These are phyloP conservation scores for Oryctolagus cuniculus DNA, from an alignment of 2,113 vertebrate genomes.

Conservation along the genomic window mOryCun1.1 NC_091438.1:146875001-146875500, in stretches of 20 bases:
- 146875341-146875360: not conserved
- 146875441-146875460: not conserved
- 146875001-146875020: fast-evolving
- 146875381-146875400: not conserved
- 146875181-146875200: not conserved
- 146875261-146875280: not conserved
- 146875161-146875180: slow-evolving; percentile 11
- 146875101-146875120: not conserved
- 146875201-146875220: not conserved
- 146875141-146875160: not conserved
- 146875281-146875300: not conserved
- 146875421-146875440: not conserved
- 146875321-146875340: not conserved
- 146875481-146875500: not conserved
- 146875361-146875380: not conserved
- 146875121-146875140: not conserved
- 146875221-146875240: not conserved
- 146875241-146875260: not conserved
- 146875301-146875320: not conserved
- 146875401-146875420: slow-evolving; percentile 1
- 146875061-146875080: not conserved
- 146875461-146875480: too few species aligned
- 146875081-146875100: not conserved
- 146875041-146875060: not conserved
- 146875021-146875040: not conserved